Evolutionary conservation across 1,140 invertebrate genomes (phyloP), one percentile per base, ranked within the genome.

Genomic region (Cydia splendana): DNA sequence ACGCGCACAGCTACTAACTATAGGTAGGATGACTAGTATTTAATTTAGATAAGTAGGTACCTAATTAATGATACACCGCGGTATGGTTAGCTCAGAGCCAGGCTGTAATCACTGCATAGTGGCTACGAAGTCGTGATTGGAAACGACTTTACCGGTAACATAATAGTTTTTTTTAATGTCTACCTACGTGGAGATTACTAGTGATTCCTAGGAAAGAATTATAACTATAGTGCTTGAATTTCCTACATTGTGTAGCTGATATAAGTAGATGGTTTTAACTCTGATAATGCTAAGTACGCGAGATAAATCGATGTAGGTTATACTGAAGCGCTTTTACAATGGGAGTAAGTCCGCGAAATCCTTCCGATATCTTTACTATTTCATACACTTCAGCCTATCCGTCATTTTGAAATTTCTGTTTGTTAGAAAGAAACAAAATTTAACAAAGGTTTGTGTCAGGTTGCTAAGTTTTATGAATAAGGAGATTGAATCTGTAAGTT

Each of bases 81-180:
- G 20, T 62, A 24, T 24, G 20, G 57, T 62, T 62, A 62, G 57
- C 2, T 24, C 20, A 62, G 18, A 62, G 3, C 18, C 9, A 18
- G 20, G 20, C 20, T 24, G 18, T 62, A 62, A 62, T 62, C 18
- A 62, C 53, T 20, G 7, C 6, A n/a, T n/a, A 53, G 15, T 53
- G 3, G 12, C 4, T 62, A 62, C 57, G 57, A 62, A 62, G 57
- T 62, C 57, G 57, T 62, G 57, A 62, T 62, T 20, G 15, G 18
- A 20, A 62, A n/a, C 57, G 57, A 62, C 57, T 20, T 62, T 62
- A 62, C 57, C 57, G 0, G 57, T 62, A 62, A 18, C 7, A 62
- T 24, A 24, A 62, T 62, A 24, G 57, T 62, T 62, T 62, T 62
- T 62, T 62, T 24, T 62, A 62, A 62, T 62, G 57, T 20, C 18